Conservation (phyloP, 2,797 vertebrate species). For the Chromis chromis region DNA sequence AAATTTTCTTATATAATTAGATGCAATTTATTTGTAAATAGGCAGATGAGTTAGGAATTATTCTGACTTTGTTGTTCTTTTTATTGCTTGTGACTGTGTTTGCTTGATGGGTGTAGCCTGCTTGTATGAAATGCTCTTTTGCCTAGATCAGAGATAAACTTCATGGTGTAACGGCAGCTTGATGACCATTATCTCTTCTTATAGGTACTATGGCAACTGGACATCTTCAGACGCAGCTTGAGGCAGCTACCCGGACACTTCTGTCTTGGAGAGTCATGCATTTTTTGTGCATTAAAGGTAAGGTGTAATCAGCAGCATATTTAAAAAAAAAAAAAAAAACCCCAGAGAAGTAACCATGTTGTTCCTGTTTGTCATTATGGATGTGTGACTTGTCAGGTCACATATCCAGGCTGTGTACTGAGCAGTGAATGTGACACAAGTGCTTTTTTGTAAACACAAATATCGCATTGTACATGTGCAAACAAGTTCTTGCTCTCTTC, state of each 20-base stretch:
- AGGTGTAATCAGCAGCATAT: not conserved
- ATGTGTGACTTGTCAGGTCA: slow-evolving; percentile 12
- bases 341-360: not conserved
- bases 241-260: slow-evolving; percentile 93
- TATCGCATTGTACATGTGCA: slow-evolving; percentile 13
- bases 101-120: not conserved
- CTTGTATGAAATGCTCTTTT: not conserved
- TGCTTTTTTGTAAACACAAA: slow-evolving; percentile 38
- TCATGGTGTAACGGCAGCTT: not conserved
- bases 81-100: not conserved
- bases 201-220: slow-evolving; percentile 97
- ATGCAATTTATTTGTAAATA: not conserved
- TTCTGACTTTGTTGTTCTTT: not conserved
- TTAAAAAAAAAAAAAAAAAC: no score
- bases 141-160: not conserved
- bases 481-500: slow-evolving; percentile 44
- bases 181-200: slow-evolving; percentile 1
- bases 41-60: not conserved
- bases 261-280: slow-evolving; percentile 95
- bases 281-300: slow-evolving; percentile 99
- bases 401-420: slow-evolving; percentile 4
- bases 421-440: slow-evolving; percentile 20
- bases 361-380: not conserved
- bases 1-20: slow-evolving; percentile 15
- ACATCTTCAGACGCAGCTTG: slow-evolving; percentile 96